A percentile compares a stretch with the other conserved stretches of the same genome.
Conservation (phyloP, 2,113 vertebrate species). For the Bostrychus sinensis region DNA sequence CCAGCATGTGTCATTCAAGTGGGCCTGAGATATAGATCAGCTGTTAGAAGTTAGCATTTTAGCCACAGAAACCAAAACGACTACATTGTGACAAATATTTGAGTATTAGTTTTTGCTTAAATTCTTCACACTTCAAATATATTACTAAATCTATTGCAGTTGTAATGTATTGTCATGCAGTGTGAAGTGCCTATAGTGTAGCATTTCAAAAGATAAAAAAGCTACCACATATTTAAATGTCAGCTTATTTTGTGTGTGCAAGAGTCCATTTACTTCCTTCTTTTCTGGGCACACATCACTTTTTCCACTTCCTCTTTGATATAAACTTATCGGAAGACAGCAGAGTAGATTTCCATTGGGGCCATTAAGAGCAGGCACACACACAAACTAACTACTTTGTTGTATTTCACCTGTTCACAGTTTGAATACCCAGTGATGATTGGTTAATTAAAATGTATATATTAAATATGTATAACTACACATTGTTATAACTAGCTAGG, state of each 20-base stretch:
- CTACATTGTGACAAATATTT: background rate
- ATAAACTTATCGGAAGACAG: constrained; percentile 27
- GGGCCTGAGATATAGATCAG: constrained; percentile 23
- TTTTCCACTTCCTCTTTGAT: constrained; percentile 64
- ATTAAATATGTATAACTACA: background rate
- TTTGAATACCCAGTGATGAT: constrained; percentile 18
- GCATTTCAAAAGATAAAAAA: constrained; percentile 21
- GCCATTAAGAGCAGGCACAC: background rate
- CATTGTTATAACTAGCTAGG: background rate
- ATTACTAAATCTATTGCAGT: background rate
- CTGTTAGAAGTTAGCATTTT: constrained; percentile 14
- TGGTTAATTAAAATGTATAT: background rate
- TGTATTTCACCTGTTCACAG: background rate
- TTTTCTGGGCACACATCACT: constrained; percentile 34
- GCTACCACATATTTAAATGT: constrained; percentile 44
- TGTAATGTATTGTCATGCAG: background rate
- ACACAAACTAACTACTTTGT: constrained; percentile 10
- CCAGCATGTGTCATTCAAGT: constrained; percentile 42
- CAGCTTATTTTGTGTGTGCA: constrained; percentile 59
- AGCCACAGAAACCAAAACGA: background rate
- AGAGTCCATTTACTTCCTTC: constrained; percentile 49
- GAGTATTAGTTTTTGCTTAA: background rate
- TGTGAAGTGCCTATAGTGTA: background rate
- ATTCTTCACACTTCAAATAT: background rate
- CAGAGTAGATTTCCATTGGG: constrained; percentile 33